Percentiles rank a stretch among this genome's conserved stretches.
Evolutionary conservation across 2,797 vertebrate genomes (phyloP).

Genomic region (Pogoniulus pusillus): DNA sequence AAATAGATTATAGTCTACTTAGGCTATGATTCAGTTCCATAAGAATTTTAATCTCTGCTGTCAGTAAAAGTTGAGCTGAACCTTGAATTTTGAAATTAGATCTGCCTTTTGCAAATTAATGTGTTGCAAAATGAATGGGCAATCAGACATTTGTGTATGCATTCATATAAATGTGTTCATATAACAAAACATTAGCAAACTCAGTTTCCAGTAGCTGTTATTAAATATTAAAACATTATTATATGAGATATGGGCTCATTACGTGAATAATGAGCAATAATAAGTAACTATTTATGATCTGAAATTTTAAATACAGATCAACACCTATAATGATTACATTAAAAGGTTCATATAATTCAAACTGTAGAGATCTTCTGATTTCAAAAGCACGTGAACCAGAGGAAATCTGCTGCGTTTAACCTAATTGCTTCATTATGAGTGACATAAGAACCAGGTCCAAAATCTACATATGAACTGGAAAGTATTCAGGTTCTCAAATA

Average conservation of each 20-base stretch:
- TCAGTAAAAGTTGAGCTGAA: neutral
- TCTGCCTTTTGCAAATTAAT: neutral
- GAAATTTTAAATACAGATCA: neutral
- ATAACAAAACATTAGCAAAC: neutral
- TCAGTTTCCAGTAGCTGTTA: neutral
- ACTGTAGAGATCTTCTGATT: neutral
- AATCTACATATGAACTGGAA: neutral
- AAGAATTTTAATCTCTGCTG: neutral
- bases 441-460: neutral
- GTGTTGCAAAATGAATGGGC: neutral
- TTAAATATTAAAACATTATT: neutral
- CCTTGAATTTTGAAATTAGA: neutral
- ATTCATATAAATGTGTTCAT: neutral
- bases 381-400: neutral
- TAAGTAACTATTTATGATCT: neutral
- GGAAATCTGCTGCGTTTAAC: neutral
- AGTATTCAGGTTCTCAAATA: neutral
- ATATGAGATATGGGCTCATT: neutral
- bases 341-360: neutral
- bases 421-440: neutral
- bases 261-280: neutral
- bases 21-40: neutral
- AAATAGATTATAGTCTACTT: neutral
- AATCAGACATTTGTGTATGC: neutral
- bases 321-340: neutral